phyloP scores from a whole-genome alignment of 2,797 vertebrate species.

The Decapterus maruadsi region DNA sequence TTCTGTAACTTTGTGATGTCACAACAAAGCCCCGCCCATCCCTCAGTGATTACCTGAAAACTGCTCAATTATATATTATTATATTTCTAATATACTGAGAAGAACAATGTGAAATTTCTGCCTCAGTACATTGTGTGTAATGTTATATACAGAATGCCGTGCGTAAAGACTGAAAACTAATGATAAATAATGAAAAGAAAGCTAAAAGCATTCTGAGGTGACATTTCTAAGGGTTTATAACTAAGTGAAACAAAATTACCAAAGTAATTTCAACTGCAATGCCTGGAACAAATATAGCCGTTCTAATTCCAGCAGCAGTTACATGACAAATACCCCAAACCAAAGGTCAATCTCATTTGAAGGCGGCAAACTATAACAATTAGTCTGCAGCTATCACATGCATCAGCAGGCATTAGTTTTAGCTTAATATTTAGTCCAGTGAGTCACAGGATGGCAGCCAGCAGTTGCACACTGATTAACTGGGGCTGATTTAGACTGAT shows the following conservation, averaged over 20 bases:
- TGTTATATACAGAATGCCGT: not conserved
- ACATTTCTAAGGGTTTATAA: not conserved
- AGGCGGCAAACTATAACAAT: slow-evolving; percentile 64
- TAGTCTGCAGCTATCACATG: slow-evolving; percentile 69
- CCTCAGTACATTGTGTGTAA: too few relatives aligned
- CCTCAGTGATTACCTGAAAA: too few relatives aligned
- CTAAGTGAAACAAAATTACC: slow-evolving; percentile 9
- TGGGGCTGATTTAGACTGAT: slow-evolving; percentile 77
- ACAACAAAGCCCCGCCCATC: too few relatives aligned
- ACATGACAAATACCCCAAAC: slow-evolving; percentile 61
- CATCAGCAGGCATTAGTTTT: slow-evolving; percentile 70
- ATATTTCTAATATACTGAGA: too few relatives aligned
- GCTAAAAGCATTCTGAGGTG: not conserved
- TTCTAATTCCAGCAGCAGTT: slow-evolving; percentile 39
- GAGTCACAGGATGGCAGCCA: slow-evolving; percentile 53
- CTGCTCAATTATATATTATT: too few relatives aligned
- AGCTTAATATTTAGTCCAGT: slow-evolving; percentile 54
- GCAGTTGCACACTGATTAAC: slow-evolving; percentile 67
- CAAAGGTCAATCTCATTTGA: slow-evolving; percentile 66
- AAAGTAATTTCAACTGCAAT: slow-evolving; percentile 21
- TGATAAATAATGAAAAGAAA: not conserved
- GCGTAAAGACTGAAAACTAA: not conserved
- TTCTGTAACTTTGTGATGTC: too few relatives aligned
- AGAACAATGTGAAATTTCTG: too few relatives aligned
- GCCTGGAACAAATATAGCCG: slow-evolving; percentile 32